These are phyloP conservation scores for Troides helena DNA, from an alignment of 2,888 invertebrate species.

Conservation along the genomic window DNA sequence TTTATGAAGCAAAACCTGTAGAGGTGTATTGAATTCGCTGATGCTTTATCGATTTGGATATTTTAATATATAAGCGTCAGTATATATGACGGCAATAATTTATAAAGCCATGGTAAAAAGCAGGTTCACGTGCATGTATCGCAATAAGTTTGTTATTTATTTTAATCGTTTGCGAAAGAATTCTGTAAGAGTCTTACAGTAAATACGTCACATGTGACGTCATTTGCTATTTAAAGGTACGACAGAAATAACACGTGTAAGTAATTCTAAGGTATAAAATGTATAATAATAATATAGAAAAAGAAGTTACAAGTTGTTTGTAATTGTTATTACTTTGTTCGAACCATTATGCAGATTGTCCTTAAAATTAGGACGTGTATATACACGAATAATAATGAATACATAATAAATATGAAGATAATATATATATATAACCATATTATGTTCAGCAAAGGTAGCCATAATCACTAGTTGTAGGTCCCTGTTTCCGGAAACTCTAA, in stretches of 20 bases:
- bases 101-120: not conserved
- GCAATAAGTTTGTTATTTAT: not conserved
- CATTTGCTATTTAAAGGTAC: slow-evolving; percentile 4
- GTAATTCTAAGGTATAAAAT: not conserved
- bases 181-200: slow-evolving; percentile 17
- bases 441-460: no score
- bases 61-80: not conserved
- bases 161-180: slow-evolving; percentile 10
- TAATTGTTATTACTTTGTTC: no score
- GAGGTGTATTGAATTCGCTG: not conserved
- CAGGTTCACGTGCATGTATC: not conserved
- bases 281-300: no score
- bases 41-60: not conserved
- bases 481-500: no score
- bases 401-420: no score
- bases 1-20: not conserved
- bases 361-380: no score
- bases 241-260: slow-evolving; percentile 8
- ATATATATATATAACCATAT: no score
- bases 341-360: no score
- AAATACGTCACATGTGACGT: slow-evolving; percentile 13
- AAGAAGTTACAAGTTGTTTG: no score
- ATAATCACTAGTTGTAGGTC: no score
- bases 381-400: no score
- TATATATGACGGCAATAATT: not conserved